These are phyloP conservation scores for Acutogordius australiensis DNA, from an alignment of 2,888 invertebrate genomes.

Conservation along the genomic window DNA sequence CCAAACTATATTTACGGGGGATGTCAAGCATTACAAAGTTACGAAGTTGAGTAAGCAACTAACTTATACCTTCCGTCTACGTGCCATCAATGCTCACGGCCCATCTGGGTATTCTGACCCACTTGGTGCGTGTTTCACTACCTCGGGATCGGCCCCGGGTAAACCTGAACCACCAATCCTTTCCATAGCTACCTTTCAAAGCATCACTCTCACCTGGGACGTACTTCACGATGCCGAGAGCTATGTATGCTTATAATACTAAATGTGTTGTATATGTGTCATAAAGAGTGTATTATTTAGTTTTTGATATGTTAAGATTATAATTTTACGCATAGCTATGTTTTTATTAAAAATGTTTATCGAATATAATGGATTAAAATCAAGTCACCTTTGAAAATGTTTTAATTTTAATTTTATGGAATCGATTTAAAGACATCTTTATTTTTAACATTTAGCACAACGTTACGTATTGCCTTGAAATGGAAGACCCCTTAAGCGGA, in stretches of 20 bases:
- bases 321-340: too few relatives aligned
- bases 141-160: not conserved
- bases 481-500: not conserved
- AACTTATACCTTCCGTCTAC: constrained; percentile 50
- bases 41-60: constrained; percentile 36
- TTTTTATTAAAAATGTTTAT: too few relatives aligned
- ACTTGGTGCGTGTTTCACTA: not conserved
- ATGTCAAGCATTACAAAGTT: constrained; percentile 43
- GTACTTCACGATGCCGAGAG: too few relatives aligned
- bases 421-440: too few relatives aligned
- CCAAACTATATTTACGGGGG: constrained; percentile 26
- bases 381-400: too few relatives aligned
- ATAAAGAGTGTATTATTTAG: too few relatives aligned
- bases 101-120: constrained; percentile 25
- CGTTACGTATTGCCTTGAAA: not conserved
- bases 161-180: not conserved
- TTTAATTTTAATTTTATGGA: too few relatives aligned
- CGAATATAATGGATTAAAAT: too few relatives aligned
- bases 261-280: too few relatives aligned
- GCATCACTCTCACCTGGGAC: not conserved
- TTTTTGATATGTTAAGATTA: too few relatives aligned
- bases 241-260: too few relatives aligned
- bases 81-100: constrained; percentile 50
- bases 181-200: not conserved
- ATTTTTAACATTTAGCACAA: too few relatives aligned